phyloP scores from a whole-genome alignment of 2,113 vertebrate species.

The Percina caprodes region DNA sequence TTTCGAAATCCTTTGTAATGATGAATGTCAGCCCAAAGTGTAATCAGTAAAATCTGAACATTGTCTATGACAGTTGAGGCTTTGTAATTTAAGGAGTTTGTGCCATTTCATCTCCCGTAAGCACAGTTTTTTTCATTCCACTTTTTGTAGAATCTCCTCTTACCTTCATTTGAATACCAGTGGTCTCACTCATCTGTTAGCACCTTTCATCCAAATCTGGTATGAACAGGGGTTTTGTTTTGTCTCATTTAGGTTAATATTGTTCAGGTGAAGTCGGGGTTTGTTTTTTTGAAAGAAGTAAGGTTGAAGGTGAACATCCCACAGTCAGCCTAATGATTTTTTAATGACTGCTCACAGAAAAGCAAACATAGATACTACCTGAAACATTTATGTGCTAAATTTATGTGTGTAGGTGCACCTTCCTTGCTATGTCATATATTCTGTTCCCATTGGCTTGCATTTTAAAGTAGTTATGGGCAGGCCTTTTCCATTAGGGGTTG shows the following conservation, averaged over 20 bases:
- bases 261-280: not conserved
- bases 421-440: not conserved
- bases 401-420: not conserved
- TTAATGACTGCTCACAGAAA: not conserved
- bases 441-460: slow-evolving; percentile 23
- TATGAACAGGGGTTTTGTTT: not conserved
- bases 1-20: not conserved
- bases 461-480: slow-evolving; percentile 42
- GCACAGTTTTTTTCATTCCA: not conserved
- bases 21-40: slow-evolving; percentile 15
- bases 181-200: slow-evolving; percentile 10
- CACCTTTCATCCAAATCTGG: not conserved
- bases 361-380: not conserved
- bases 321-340: not conserved
- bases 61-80: slow-evolving; percentile 23
- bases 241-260: not conserved
- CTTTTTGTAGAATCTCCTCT: slow-evolving; percentile 20
- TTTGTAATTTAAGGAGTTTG: slow-evolving; percentile 29
- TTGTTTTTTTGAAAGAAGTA: not conserved
- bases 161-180: slow-evolving; percentile 25
- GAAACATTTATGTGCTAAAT: not conserved
- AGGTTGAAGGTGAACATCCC: not conserved
- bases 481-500: slow-evolving; percentile 32
- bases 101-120: slow-evolving; percentile 21
- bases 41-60: slow-evolving; percentile 13